phyloP scores from a whole-genome alignment of 2,113 vertebrate species.

The Phyllostomus discolor region DNA sequence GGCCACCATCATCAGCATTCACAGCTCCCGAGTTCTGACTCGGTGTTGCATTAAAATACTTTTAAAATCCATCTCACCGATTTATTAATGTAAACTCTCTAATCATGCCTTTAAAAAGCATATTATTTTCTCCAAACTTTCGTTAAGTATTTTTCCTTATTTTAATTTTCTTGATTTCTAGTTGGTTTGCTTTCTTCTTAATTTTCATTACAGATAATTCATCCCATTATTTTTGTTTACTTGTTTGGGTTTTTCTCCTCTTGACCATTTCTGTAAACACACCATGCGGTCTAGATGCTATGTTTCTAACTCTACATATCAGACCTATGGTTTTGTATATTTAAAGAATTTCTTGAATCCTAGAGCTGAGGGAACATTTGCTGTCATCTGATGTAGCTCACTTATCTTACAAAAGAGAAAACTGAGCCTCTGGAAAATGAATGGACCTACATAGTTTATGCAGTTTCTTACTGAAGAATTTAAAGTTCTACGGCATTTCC shows the following conservation, averaged over 20 bases:
- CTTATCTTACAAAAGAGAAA: neutral
- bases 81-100: neutral
- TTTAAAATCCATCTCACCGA: neutral
- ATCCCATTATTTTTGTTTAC: neutral
- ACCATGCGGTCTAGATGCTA: neutral
- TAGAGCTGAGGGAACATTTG: neutral
- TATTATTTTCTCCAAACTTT: neutral
- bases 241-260: neutral
- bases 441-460: neutral
- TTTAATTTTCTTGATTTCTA: neutral
- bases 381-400: neutral
- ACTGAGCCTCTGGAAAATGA: neutral
- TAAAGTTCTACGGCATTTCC: neutral
- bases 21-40: neutral
- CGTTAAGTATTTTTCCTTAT: neutral
- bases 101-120: neutral
- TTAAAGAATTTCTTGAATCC: neutral
- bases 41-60: neutral
- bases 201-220: neutral
- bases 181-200: neutral
- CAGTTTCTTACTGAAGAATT: neutral
- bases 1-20: neutral
- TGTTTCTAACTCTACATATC: neutral
- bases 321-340: neutral
- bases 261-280: neutral